Evolutionary conservation across 1,140 invertebrate genomes (phyloP), one percentile per base, ranked within the genome.

Genomic region (Tetranychus cinnabarinus): DNA sequence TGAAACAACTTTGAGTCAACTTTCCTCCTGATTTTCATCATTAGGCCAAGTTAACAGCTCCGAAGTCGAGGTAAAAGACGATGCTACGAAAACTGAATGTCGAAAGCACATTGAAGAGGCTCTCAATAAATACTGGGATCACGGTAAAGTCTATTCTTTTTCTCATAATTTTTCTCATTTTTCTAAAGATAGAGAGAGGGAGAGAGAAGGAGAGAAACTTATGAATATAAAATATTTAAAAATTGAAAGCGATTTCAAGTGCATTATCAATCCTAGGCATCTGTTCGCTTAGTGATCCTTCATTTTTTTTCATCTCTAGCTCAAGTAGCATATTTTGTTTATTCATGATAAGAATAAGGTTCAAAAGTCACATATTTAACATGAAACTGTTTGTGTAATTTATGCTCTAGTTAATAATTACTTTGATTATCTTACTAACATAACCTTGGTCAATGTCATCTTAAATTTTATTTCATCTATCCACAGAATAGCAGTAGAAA

Each of bases 91-190:
- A 59, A 59, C 45, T 13, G 62, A 66, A 61, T 67, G 67, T 42
- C 62, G 63, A 45, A 61, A 64, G 36, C 61, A 66, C 52, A 64
- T 67, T 33, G 65, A 67, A 56, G 63, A 65, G 61, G 67, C 67
- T 3, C 52, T 67, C 33, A 62, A 65, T 55, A 61, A 67, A 61
- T 67, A 67, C n/a, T 67, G 62, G 62, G 64, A 67, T 7, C 58
- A 66, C 57, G 61, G 56, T 61, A 62, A 47, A 23, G 23, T 23
- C 23, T 23, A 23, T 23, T 23, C 23, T 23, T 23, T 23, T 10
- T 5, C 3, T 34, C 45, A 47, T 47, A n/a, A 47, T 47, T n/a
- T 47, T 47, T 10, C n/a, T 47, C 46, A 12, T 47, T 10, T n/a
- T n/a, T 10, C 46, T 47, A 12, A n/a, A 47, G n/a, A 10, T 47